Conservation (phyloP, 2,888 invertebrate species). For the Phaedon cochleariae region DNA sequence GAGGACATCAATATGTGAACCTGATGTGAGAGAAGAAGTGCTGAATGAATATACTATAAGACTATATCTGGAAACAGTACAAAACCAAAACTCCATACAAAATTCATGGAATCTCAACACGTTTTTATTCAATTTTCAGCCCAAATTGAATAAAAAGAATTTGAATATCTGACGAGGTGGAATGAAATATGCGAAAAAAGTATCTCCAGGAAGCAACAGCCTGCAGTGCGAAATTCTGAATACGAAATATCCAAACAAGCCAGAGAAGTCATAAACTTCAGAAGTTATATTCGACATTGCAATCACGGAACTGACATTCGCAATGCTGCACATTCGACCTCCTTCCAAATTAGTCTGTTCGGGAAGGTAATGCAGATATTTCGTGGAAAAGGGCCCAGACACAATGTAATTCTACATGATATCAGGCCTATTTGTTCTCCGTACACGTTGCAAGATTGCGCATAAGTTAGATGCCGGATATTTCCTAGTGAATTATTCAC, state of each 20-base stretch:
- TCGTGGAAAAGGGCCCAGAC: not conserved
- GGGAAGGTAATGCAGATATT: not conserved
- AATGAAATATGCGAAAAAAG: not conserved
- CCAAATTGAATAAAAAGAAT: not conserved
- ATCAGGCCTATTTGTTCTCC: not conserved
- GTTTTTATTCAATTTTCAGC: not conserved
- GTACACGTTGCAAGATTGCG: not conserved
- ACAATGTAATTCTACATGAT: not conserved
- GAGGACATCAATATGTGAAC: no score
- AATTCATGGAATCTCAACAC: no score
- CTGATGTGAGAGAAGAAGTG: no score
- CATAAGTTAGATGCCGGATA: not conserved
- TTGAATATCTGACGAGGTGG: not conserved
- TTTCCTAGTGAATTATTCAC: not conserved
- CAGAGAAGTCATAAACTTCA: constrained; percentile 20
- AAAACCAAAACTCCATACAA: no score
- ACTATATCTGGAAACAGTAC: no score
- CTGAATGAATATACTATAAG: no score
- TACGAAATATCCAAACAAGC: no score
- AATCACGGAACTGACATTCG: constrained; percentile 12
- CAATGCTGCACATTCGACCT: constrained; percentile 7
- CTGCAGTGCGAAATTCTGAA: not conserved
- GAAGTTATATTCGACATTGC: constrained; percentile 20
- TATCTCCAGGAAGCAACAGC: not conserved
- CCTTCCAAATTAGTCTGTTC: not conserved